A percentile compares a stretch with the other conserved stretches of the same genome.
These are phyloP conservation scores for Bufo bufo DNA, from an alignment of 2,113 vertebrate genomes.

Conservation along the genomic window DNA sequence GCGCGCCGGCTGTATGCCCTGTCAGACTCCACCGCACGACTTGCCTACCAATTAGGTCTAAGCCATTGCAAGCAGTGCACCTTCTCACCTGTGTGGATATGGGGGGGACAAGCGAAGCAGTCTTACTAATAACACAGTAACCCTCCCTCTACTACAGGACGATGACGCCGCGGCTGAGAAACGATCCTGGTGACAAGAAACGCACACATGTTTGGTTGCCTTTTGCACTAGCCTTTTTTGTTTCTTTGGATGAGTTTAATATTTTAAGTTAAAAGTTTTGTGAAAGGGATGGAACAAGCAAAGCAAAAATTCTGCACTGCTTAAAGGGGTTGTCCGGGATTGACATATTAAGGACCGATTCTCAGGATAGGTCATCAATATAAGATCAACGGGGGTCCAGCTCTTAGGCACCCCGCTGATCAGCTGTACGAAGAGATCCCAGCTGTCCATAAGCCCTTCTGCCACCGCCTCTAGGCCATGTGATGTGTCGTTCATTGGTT, in stretches of 20 bases:
- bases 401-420: too few relatives aligned
- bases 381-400: too few relatives aligned
- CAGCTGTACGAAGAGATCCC: too few relatives aligned
- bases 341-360: too few relatives aligned
- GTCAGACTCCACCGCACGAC: conserved; percentile 66
- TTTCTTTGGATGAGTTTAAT: conserved; percentile 8
- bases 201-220: not conserved
- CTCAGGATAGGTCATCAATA: too few relatives aligned
- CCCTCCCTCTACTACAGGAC: not conserved
- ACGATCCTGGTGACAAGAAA: not conserved
- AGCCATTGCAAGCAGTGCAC: not conserved
- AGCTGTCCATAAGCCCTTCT: too few relatives aligned
- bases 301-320: not conserved
- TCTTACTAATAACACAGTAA: not conserved
- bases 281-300: not conserved
- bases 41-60: conserved; percentile 13
- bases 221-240: not conserved
- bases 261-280: too few relatives aligned
- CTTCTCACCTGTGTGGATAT: not conserved
- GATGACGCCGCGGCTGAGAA: not conserved
- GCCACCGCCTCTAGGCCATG: too few relatives aligned
- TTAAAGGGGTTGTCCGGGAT: too few relatives aligned
- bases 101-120: not conserved
- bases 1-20: conserved; percentile 70
- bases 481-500: too few relatives aligned